Evolutionary conservation across 2,888 invertebrate species (phyloP).

Genomic region (Agelastica alni): DNA sequence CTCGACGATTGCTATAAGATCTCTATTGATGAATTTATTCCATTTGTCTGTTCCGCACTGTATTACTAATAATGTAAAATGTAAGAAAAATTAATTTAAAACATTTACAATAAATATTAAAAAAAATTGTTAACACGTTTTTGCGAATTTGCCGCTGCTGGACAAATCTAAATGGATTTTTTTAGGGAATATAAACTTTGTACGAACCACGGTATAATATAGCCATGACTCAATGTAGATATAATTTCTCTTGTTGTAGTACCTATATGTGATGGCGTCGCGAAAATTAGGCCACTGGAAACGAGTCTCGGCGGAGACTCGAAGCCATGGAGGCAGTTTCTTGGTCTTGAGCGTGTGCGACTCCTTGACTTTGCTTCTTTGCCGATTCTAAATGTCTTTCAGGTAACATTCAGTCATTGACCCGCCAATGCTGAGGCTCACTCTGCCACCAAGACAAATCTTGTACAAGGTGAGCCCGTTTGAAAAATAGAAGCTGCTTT

Average conservation of each 20-base stretch:
- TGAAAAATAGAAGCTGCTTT: too few species aligned
- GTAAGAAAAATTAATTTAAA: too few species aligned
- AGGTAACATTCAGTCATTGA: conserved; percentile 41
- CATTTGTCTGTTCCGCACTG: too few species aligned
- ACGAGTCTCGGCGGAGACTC: conserved; percentile 19
- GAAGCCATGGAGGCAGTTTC: conserved; percentile 12
- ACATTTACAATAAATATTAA: too few species aligned
- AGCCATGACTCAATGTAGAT: conserved; percentile 10
- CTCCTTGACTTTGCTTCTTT: conserved; percentile 35
- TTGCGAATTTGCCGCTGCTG: too few species aligned
- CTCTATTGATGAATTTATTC: too few species aligned
- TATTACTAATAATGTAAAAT: too few species aligned
- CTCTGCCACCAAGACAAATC: conserved; percentile 16
- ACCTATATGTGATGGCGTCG: conserved; percentile 4
- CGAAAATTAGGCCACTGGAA: conserved; percentile 34
- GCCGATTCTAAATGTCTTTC: conserved; percentile 38
- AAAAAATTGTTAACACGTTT: too few species aligned
- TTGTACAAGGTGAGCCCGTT: conserved; percentile 5
- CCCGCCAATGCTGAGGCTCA: conserved; percentile 24
- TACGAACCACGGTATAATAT: conserved; percentile 6
- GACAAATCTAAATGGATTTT: too few species aligned
- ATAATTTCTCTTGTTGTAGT: neutral
- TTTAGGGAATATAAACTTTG: neutral
- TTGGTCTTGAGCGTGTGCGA: conserved; percentile 20
- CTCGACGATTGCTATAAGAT: too few species aligned